Base-by-base conservation (phyloP, 2,888 invertebrate species). In the Dicranocentrus wangi region DNA sequence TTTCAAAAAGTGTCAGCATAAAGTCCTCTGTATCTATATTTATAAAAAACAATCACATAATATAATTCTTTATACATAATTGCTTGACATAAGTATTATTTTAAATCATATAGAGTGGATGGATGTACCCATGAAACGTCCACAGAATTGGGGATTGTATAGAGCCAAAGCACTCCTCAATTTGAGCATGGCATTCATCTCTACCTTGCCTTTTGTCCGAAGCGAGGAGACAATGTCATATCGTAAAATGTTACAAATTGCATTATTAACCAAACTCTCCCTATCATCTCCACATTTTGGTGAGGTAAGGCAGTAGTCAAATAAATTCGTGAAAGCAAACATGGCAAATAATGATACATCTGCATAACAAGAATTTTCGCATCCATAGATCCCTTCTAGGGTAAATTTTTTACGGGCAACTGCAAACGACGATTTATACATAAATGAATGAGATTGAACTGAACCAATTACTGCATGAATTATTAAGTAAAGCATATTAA, bases 1-100 rank as follows among this genome's bases (percentile, higher is more conserved):
- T 39, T 1, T 63, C 23, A 1, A 65, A 63, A 0, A 73, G 17
- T 3, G 19, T 17, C 1, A 42, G 1, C 1, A 73, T 13, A 61
- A 73, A 73, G 1, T 73, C 73, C 25, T 73, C 73, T 2, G 43
- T 65, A 23, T 73, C 73, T 65, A 21, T n/a, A n/a, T n/a, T n/a
- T n/a, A n/a, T n/a, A n/a, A n/a, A n/a, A n/a, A n/a, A n/a, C n/a
- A n/a, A n/a, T n/a, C n/a, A n/a, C n/a, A n/a, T n/a, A n/a, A n/a
- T n/a, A n/a, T n/a, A n/a, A n/a, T n/a, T n/a, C n/a, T n/a, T n/a
- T n/a, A n/a, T n/a, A n/a, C n/a, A n/a, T n/a, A n/a, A n/a, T n/a
- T n/a, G n/a, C n/a, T n/a, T n/a, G n/a, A n/a, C n/a, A n/a, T n/a
- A n/a, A n/a, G n/a, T n/a, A n/a, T n/a, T n/a, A n/a, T n/a, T n/a